Conservation (phyloP, 2,888 invertebrate genomes). For the Kryphioiulus occultus region DNA sequence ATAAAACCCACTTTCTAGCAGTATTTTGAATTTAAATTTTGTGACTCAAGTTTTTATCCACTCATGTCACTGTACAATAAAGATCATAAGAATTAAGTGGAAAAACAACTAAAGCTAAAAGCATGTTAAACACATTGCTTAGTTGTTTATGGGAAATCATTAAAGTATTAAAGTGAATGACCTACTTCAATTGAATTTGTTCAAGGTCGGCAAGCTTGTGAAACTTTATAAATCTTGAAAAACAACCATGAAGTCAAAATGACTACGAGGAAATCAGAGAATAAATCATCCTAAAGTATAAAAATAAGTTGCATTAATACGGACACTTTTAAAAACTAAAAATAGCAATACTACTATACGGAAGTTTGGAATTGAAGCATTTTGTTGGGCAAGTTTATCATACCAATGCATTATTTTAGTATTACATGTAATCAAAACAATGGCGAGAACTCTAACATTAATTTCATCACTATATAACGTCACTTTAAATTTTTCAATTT, state of each 20-base stretch:
- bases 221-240: not conserved
- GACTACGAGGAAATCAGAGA: conserved; percentile 69
- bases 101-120: not conserved
- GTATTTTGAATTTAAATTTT: not conserved
- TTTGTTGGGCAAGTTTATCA: not conserved
- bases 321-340: not conserved
- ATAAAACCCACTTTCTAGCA: no score
- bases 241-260: not conserved
- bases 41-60: not conserved
- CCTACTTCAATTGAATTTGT: not conserved
- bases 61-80: not conserved
- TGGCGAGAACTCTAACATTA: no score
- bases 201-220: not conserved
- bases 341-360: not conserved
- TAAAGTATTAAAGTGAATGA: not conserved
- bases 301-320: not conserved
- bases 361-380: not conserved
- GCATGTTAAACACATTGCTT: not conserved
- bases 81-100: not conserved
- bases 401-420: no score
- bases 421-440: no score
- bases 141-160: not conserved
- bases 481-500: no score
- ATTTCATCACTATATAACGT: no score
- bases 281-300: conserved; percentile 69